Base-by-base conservation (phyloP, 2,888 invertebrate genomes). In the Bimastos eiseni region DNA sequence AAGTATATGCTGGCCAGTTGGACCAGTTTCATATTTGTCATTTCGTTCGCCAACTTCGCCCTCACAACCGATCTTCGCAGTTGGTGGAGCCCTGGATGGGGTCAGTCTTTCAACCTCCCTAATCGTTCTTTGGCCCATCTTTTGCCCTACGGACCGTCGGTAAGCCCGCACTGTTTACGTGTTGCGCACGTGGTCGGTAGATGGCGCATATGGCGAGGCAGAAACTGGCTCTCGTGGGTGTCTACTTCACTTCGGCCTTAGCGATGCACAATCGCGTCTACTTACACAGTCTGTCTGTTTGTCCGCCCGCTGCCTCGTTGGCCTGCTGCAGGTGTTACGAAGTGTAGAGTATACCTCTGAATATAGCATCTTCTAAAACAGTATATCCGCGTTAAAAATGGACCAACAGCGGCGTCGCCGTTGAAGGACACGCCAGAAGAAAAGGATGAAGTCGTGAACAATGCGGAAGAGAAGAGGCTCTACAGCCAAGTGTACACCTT, bases 181-280 rank as follows among this genome's bases (percentile, higher is more conserved):
- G 70, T n/a, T 70, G 70, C 70, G 70, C 70, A 70, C 70, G 70
- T 70, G 70, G 70, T 70, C 70, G 49, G 49, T 49, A 49, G 49
- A 49, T 49, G 49, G 49, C 49, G 70, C n/a, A n/a, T 70, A 11
- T 70, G 8, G 30, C 30, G 70, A 70, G n/a, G 70, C 70, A 70
- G 70, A 70, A 70, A 70, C 70, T 70, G 70, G n/a, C n/a, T 70
- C 70, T 70, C 70, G 70, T 70, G 70, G 30, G 70, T 41, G 8
- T 70, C 70, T 70, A 70, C 70, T 70, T n/a, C 70, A 70, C 70
- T n/a, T 17, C n/a, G 70, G 70, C 70, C 70, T n/a, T 24, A 55
- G 30, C 55, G 5, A 2, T 8, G 30, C 30, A 70, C 30, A 8
- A 70, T 8, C n/a, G 30, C 8, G n/a, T 55, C 55, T 55, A 44